These are phyloP conservation scores for Amphiprion percula DNA, from an alignment of 2,113 vertebrate species.

Conservation along the genomic window DNA sequence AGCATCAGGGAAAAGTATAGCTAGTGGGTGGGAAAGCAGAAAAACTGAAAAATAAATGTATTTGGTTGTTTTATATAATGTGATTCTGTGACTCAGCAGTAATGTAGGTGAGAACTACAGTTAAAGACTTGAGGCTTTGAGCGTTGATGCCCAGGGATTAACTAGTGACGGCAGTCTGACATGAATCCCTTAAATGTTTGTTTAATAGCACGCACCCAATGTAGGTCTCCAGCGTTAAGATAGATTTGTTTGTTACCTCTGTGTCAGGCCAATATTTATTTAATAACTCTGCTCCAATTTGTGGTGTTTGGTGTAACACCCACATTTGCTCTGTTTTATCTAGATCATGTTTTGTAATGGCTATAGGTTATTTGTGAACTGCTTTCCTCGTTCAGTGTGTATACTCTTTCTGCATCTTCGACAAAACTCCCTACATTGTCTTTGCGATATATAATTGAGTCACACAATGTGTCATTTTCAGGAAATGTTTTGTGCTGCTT, in stretches of 20 bases:
- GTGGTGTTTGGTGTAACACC: constrained; percentile 16
- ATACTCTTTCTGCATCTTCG: constrained; percentile 27
- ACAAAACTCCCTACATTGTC: constrained; percentile 24
- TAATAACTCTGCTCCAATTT: constrained; percentile 35
- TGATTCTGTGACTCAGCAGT: constrained; percentile 20
- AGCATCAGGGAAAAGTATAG: constrained; percentile 19
- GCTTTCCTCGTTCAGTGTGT: constrained; percentile 30
- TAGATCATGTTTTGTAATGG: constrained; percentile 44
- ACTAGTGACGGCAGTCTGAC: constrained; percentile 15
- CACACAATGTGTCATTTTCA: constrained; percentile 53
- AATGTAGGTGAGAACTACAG: constrained; percentile 13
- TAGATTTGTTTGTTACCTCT: constrained; percentile 24
- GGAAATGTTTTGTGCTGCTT: constrained; percentile 46
- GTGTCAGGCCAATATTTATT: constrained; percentile 24
- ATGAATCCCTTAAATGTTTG: constrained; percentile 1
- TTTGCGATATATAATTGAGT: constrained; percentile 40
- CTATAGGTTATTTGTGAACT: constrained; percentile 65
- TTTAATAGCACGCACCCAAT: not conserved
- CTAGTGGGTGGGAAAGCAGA: not conserved
- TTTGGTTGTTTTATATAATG: constrained; percentile 22
- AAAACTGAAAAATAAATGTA: constrained; percentile 9
- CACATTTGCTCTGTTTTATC: constrained; percentile 29
- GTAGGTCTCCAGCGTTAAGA: not conserved
- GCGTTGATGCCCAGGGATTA: not conserved
- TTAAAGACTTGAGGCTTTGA: constrained; percentile 4